Evolutionary conservation across 2,113 vertebrate genomes (phyloP).

Genomic region (Alligator sinensis): DNA sequence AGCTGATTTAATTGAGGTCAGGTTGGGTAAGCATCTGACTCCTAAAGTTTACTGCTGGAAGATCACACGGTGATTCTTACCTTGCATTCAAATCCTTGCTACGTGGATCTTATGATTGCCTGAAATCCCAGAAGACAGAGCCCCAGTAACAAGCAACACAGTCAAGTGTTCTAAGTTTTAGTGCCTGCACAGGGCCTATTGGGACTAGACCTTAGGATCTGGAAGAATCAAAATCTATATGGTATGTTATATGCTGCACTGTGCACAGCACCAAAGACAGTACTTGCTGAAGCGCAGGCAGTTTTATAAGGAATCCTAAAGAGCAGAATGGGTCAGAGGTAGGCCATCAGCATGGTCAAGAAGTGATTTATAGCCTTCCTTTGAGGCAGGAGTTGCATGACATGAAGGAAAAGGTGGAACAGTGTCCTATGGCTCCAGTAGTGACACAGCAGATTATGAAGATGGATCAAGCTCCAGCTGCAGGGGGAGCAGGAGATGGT

Average conservation of each 20-base stretch:
- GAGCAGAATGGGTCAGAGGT: no score
- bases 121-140: slow-evolving; percentile 21
- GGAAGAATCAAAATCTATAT: neutral
- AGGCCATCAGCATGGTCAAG: no score
- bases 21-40: slow-evolving; percentile 37
- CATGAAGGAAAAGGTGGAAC: no score
- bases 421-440: no score
- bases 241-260: neutral
- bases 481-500: no score
- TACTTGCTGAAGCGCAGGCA: no score
- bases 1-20: slow-evolving; percentile 47
- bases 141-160: neutral
- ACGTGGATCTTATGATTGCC: neutral
- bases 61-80: neutral
- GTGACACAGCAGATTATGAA: no score
- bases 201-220: neutral
- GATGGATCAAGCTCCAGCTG: no score
- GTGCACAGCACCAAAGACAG: no score
- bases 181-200: neutral
- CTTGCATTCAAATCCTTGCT: neutral
- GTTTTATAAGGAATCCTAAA: no score
- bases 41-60: slow-evolving; percentile 42
- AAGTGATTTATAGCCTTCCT: no score
- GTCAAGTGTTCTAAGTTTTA: neutral
- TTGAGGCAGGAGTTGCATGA: no score